A percentile compares a stretch with the other conserved stretches of the same genome.
These are phyloP conservation scores for Molossus molossus DNA, from an alignment of 2,797 vertebrate genomes.

Conservation along the genomic window DNA sequence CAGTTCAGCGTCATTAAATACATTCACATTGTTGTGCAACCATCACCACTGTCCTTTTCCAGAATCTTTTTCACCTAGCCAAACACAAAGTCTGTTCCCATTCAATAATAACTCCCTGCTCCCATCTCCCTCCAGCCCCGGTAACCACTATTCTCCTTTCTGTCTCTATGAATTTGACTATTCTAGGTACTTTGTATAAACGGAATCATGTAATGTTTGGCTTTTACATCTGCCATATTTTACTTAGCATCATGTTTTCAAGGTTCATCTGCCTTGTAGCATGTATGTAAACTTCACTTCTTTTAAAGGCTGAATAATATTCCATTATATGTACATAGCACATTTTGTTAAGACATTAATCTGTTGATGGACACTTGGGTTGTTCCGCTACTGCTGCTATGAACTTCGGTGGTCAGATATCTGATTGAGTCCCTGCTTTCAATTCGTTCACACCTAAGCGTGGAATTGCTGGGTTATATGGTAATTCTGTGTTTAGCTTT, in stretches of 20 bases:
- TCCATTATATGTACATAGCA: neutral
- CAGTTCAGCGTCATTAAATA: neutral
- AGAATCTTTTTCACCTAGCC: neutral
- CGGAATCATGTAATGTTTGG: neutral
- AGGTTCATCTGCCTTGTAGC: neutral
- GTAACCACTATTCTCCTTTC: neutral
- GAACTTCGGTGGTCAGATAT: neutral
- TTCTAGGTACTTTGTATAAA: neutral
- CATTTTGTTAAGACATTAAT: neutral
- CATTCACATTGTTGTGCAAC: neutral
- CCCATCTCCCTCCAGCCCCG: neutral
- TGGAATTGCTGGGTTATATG: neutral
- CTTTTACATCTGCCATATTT: neutral
- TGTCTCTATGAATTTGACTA: neutral
- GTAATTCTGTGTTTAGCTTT: neutral
- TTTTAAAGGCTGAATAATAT: neutral
- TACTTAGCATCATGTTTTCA: neutral
- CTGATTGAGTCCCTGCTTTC: neutral
- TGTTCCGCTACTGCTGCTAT: neutral
- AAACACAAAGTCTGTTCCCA: neutral
- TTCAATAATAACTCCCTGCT: neutral
- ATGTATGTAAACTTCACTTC: neutral
- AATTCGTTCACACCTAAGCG: neutral
- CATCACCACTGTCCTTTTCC: neutral
- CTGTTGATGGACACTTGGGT: neutral